phyloP scores from a whole-genome alignment of 2,888 invertebrate species.

The Dromius quadrimaculatus region DNA sequence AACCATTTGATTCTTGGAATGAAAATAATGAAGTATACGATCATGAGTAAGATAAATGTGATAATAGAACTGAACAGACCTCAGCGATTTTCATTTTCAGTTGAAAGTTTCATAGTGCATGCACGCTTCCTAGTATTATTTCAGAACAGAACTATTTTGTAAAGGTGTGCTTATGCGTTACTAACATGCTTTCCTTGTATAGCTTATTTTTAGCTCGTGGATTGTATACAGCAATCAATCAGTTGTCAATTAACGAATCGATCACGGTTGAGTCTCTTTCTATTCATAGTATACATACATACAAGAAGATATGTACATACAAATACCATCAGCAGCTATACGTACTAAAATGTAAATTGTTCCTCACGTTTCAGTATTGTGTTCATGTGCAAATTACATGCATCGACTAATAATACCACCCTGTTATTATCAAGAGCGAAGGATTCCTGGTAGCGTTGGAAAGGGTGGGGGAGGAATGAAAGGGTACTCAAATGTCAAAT shows the following conservation, averaged over 20 bases:
- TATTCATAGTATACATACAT: not conserved
- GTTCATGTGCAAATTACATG: slow-evolving; percentile 43
- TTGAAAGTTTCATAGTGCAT: too few species aligned
- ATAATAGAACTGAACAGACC: too few species aligned
- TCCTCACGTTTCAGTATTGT: slow-evolving; percentile 41
- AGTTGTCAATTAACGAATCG: slow-evolving; percentile 22
- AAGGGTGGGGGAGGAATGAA: not conserved
- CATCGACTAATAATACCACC: slow-evolving; percentile 37
- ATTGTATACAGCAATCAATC: slow-evolving; percentile 21
- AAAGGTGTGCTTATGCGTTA: too few species aligned
- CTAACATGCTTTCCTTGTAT: slow-evolving; percentile 1
- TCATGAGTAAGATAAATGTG: too few species aligned
- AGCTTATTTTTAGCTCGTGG: not conserved
- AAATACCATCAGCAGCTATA: slow-evolving; percentile 22
- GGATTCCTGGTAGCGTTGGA: not conserved
- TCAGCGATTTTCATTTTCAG: too few species aligned
- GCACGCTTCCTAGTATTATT: too few species aligned
- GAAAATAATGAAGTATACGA: too few species aligned
- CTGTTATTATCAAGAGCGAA: slow-evolving; percentile 19
- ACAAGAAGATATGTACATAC: not conserved
- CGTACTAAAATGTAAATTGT: slow-evolving; percentile 43
- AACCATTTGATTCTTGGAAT: too few species aligned
- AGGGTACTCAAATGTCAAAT: slow-evolving; percentile 9
- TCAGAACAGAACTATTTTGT: too few species aligned
- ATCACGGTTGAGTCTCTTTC: slow-evolving; percentile 19